Conservation (phyloP, 2,888 invertebrate genomes). For the Hartigia nigra region DNA sequence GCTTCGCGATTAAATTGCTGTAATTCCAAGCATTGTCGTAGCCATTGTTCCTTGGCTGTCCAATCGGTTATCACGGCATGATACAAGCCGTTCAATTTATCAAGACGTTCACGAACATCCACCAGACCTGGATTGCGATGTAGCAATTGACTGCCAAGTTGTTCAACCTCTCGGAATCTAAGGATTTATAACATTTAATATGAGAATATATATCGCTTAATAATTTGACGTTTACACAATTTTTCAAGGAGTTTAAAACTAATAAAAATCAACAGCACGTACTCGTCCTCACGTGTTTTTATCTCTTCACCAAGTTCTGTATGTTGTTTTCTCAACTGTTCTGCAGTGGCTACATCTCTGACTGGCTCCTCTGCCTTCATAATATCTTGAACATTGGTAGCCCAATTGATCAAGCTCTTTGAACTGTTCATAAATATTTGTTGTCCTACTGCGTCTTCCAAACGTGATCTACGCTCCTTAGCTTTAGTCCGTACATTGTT, state of each 20-base stretch:
- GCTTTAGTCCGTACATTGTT: slow-evolving; percentile 88
- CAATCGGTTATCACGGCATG: slow-evolving; percentile 78
- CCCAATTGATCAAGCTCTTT: slow-evolving; percentile 85
- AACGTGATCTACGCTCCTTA: slow-evolving; percentile 80
- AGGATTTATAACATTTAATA: slow-evolving; percentile 17
- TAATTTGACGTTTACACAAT: not conserved
- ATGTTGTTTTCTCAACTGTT: slow-evolving; percentile 89
- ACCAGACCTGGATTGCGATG: slow-evolving; percentile 78
- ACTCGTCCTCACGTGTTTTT: slow-evolving; percentile 90
- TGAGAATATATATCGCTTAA: not conserved
- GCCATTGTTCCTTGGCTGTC: slow-evolving; percentile 85
- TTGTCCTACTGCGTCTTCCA: slow-evolving; percentile 95
- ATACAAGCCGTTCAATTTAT: slow-evolving; percentile 79
- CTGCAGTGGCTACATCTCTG: slow-evolving; percentile 92
- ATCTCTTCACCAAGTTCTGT: slow-evolving; percentile 92
- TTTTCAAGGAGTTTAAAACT: not conserved
- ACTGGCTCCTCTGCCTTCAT: slow-evolving; percentile 83
- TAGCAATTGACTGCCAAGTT: slow-evolving; percentile 80
- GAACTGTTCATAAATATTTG: slow-evolving; percentile 92
- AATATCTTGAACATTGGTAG: slow-evolving; percentile 81
- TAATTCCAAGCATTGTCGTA: slow-evolving; percentile 88
- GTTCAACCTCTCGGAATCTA: slow-evolving; percentile 83
- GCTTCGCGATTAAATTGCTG: slow-evolving; percentile 96
- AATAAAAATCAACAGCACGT: slow-evolving; percentile 52
- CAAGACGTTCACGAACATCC: slow-evolving; percentile 82